Percentiles rank a stretch among this genome's conserved stretches.
phyloP scores from a whole-genome alignment of 2,797 vertebrate genomes.

The Platyrinchus mystaceus region DNA sequence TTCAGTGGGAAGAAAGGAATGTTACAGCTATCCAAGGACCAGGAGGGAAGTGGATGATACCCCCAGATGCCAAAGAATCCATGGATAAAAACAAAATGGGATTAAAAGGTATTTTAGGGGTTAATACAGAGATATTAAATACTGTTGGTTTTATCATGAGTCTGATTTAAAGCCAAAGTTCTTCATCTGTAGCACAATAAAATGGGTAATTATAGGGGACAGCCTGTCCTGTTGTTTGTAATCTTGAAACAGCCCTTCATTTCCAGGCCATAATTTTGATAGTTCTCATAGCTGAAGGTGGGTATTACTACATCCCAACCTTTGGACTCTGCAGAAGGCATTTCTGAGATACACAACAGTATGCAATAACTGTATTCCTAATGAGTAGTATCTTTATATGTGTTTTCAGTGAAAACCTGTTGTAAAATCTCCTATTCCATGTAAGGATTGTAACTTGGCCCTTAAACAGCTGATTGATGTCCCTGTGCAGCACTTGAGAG shows the following conservation, averaged over 20 bases:
- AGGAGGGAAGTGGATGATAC: slow-evolving; percentile 96
- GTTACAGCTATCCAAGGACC: slow-evolving; percentile 93
- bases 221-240: neutral
- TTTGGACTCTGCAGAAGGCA: neutral
- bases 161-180: neutral
- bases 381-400: neutral
- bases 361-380: neutral
- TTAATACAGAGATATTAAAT: neutral
- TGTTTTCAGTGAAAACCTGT: neutral
- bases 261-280: neutral
- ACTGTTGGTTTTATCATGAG: neutral
- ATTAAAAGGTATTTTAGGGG: slow-evolving; percentile 84
- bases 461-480: neutral
- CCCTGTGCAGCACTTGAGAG: neutral
- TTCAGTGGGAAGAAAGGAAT: slow-evolving; percentile 94
- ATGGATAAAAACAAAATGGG: slow-evolving; percentile 98
- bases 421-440: neutral
- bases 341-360: neutral
- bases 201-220: neutral
- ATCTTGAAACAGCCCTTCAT: neutral
- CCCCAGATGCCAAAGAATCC: slow-evolving; percentile 93
- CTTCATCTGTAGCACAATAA: neutral
- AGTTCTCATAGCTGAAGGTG: neutral
- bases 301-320: neutral
- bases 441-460: accelerated